A percentile compares a stretch with the other conserved stretches of the same genome.
Evolutionary conservation across 2,113 vertebrate species (phyloP).

Genomic region (Menidia beryllina): DNA sequence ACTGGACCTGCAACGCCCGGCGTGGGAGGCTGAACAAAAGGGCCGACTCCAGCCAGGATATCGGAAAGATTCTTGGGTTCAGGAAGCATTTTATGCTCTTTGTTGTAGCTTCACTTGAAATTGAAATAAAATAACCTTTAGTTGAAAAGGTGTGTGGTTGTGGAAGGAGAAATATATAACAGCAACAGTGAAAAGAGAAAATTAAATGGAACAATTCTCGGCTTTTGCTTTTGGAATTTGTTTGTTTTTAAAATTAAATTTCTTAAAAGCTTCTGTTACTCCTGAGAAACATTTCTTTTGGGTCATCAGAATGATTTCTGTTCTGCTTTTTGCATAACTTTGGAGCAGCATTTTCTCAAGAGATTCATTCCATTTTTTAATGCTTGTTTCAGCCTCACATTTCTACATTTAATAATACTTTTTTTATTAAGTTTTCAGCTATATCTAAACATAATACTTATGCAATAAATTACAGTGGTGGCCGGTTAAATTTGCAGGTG

Average conservation of each 20-base stretch:
- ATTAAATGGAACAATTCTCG: constrained; percentile 23
- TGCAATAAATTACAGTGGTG: not conserved
- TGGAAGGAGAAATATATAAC: constrained; percentile 8
- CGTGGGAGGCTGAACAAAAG: constrained; percentile 47
- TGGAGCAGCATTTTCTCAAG: not conserved
- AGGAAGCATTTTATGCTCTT: constrained; percentile 6
- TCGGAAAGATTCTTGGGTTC: constrained; percentile 22
- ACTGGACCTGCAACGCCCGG: constrained; percentile 29
- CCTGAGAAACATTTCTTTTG: not conserved
- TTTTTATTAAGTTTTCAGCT: constrained; percentile 10
- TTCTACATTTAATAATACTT: constrained; percentile 19
- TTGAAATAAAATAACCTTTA: constrained; percentile 18
- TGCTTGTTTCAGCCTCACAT: constrained; percentile 11
- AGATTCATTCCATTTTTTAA: not conserved
- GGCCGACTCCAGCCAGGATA: constrained; percentile 7
- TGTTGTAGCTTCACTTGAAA: constrained; percentile 3
- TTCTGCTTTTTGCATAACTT: not conserved
- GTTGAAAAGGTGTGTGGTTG: not conserved
- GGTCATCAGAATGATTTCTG: not conserved
- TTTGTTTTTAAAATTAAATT: not conserved
- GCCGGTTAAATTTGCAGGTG: not conserved
- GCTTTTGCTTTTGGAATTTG: constrained; percentile 3
- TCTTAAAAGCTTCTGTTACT: not conserved
- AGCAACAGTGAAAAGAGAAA: too few species aligned
- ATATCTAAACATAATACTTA: constrained; percentile 2